Base-by-base conservation (phyloP, 92 coral and sea anemone genomes). In the Palythoa grandis region DNA sequence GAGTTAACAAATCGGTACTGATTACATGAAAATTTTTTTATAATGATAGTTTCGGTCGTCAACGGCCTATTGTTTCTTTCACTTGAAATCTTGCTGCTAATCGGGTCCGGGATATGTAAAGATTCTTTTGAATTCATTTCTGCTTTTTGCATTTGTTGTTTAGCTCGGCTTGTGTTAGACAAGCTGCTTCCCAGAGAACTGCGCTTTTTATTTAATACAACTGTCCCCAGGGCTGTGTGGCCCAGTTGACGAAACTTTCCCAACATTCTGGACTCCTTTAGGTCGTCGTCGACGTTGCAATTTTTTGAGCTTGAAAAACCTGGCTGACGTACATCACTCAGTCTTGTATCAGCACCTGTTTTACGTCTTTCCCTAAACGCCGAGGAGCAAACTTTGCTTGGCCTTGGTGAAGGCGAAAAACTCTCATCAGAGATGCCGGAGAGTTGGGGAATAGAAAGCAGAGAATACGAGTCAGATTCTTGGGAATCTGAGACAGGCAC, bases 191-290 rank as follows among this genome's bases (percentile, higher is more conserved):
- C 50, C 5, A 57, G 9, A 22, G 82, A 77, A 15, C 1, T 10
- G 25, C 82, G 82, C 29, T 68, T 54, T 10, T 67, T 40, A 11
- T 29, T 35, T 16, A 77, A 9, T 57, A 77, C 6, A 5, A 67
- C 65, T 57, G 82, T 50, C 29, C 82, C 82, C 1, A 77, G 7
- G n/a, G 52, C 24, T 4, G 52, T 1, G 82, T 77, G 82, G 3
- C 82, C 82, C 29, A 77, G 22, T 13, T 77, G 82, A 4, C 82
- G 35, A 54, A 77, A 77, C 1, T 68, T 16, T 3, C 82, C 82
- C 67, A 77, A 3, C 13, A 57, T 7, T 15, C 69, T 53, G 16
- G 82, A 77, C 8, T 56, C 69, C 7, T 77, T 77, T 25, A 77
- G 24, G 4, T 29, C 56, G 50, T 77, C 82, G 48, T 16, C 82